Percentiles rank a stretch among this genome's conserved stretches.
phyloP scores from a whole-genome alignment of 2,888 invertebrate species.

The Scotopteryx bipunctaria region DNA sequence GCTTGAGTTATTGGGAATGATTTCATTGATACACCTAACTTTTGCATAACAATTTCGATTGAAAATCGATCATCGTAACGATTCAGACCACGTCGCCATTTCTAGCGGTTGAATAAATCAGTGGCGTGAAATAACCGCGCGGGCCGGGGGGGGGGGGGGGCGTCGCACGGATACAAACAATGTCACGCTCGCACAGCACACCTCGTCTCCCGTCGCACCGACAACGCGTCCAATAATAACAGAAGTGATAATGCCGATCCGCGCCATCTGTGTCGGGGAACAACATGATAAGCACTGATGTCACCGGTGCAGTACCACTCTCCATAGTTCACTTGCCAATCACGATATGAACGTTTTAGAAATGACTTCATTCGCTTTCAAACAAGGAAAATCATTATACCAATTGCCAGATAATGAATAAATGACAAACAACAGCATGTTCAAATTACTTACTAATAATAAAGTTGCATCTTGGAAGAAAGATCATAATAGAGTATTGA shows the following conservation, averaged over 20 bases:
- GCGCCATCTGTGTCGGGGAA: slow-evolving; percentile 14
- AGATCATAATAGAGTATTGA: no score
- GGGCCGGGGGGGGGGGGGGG: neutral
- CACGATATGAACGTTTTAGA: neutral
- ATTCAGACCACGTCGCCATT: slow-evolving; percentile 1
- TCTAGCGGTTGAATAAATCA: slow-evolving; percentile 7
- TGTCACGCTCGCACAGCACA: no score
- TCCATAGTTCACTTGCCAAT: neutral
- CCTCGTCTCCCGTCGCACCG: no score
- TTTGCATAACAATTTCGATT: neutral
- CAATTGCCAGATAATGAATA: neutral
- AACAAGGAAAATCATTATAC: neutral
- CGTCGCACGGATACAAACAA: slow-evolving; percentile 5
- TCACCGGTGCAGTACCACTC: neutral
- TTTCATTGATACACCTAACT: neutral
- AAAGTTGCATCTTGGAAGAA: no score
- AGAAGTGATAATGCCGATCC: slow-evolving; percentile 7
- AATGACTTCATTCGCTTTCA: neutral
- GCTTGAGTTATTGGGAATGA: no score
- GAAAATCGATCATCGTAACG: neutral
- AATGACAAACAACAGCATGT: neutral
- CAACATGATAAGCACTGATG: slow-evolving; percentile 1
- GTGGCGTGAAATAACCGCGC: slow-evolving; percentile 8
- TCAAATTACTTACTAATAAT: neutral
- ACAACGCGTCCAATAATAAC: slow-evolving; percentile 17